phyloP scores from a whole-genome alignment of 2,113 vertebrate species.

The Antennarius striatus region DNA sequence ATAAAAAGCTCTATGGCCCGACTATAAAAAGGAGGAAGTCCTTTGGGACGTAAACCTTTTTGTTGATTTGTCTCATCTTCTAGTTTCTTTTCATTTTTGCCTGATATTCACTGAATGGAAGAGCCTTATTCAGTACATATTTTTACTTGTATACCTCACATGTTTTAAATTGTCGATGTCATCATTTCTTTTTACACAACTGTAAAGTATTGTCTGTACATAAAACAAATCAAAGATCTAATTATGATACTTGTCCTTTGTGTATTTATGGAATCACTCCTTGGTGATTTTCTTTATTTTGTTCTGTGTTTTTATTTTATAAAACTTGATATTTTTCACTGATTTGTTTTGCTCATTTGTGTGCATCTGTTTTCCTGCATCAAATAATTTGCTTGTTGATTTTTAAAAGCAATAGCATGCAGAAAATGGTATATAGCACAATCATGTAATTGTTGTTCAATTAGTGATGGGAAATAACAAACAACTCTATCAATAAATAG shows the following conservation, averaged over 20 bases:
- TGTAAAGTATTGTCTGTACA: slow-evolving; percentile 82
- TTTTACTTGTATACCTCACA: slow-evolving; percentile 94
- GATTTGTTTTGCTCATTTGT: slow-evolving; percentile 50
- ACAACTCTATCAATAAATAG: slow-evolving; percentile 78
- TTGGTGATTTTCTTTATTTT: slow-evolving; percentile 61
- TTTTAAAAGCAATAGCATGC: slow-evolving; percentile 97
- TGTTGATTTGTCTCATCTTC: slow-evolving; percentile 63
- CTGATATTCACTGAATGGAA: slow-evolving; percentile 83
- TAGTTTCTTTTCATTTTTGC: slow-evolving; percentile 72
- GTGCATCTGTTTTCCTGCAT: slow-evolving; percentile 81
- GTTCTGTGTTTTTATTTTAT: slow-evolving; percentile 71
- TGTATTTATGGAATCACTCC: slow-evolving; percentile 74
- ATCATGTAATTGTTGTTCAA: slow-evolving; percentile 78
- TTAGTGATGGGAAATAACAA: slow-evolving; percentile 80
- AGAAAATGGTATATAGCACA: slow-evolving; percentile 93
- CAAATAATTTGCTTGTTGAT: slow-evolving; percentile 78
- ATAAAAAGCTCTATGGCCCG: slow-evolving; percentile 1
- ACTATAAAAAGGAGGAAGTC: slow-evolving; percentile 28
- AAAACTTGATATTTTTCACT: slow-evolving; percentile 70
- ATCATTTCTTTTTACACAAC: slow-evolving; percentile 79
- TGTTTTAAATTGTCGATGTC: slow-evolving; percentile 72
- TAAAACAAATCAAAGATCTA: slow-evolving; percentile 72
- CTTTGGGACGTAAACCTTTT: slow-evolving; percentile 70
- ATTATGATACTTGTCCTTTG: slow-evolving; percentile 76
- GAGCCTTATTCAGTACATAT: slow-evolving; percentile 93